These are phyloP conservation scores for Tragopan temminckii DNA, from an alignment of 2,797 vertebrate genomes.

Conservation along the genomic window DNA sequence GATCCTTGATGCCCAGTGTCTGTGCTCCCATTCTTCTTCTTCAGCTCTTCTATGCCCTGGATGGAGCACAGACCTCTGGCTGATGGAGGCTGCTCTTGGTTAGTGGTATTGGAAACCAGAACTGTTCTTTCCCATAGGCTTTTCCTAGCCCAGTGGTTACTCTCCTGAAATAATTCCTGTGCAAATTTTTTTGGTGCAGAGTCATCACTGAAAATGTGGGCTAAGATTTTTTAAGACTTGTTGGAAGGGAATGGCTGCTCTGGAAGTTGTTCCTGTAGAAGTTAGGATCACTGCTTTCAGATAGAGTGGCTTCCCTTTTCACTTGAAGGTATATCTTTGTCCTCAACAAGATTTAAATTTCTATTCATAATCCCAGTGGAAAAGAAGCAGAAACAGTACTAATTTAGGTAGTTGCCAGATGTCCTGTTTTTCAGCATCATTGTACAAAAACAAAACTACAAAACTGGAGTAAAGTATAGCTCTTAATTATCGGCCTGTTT, in stretches of 20 bases:
- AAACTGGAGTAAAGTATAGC: not conserved
- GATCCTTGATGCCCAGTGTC: not conserved
- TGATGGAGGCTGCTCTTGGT: not conserved
- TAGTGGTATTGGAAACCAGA: fast-evolving
- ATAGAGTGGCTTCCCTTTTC: not conserved
- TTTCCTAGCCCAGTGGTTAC: not conserved
- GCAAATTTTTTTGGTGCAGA: not conserved
- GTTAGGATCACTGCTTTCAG: not conserved
- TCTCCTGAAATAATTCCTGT: not conserved
- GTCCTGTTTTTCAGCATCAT: not conserved
- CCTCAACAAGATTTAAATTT: conserved; percentile 2
- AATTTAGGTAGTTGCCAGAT: not conserved
- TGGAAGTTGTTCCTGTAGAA: not conserved
- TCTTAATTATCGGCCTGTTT: not conserved
- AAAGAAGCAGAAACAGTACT: not conserved
- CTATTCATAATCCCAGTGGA: not conserved
- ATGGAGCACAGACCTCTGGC: not conserved
- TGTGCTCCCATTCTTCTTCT: not conserved
- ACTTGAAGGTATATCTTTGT: not conserved
- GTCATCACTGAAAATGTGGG: not conserved
- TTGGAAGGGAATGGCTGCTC: not conserved
- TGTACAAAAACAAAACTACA: not conserved
- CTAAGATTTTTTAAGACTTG: not conserved
- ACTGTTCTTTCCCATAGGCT: not conserved
- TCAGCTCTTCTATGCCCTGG: not conserved